Conservation (phyloP, 2,888 invertebrate genomes). For the Polyommatus icarus region DNA sequence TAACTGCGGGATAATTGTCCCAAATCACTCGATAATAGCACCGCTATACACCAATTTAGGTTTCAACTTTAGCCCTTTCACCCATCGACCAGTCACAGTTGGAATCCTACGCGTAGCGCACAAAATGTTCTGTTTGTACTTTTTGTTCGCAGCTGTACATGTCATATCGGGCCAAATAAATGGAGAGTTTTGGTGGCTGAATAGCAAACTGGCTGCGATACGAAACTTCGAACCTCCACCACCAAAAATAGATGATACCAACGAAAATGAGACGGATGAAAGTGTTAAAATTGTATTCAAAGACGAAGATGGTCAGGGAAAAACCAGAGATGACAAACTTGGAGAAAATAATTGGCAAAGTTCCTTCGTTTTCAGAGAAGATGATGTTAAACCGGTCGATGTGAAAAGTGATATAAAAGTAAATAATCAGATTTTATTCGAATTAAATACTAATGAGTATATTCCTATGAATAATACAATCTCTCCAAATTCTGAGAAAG, state of each 20-base stretch:
- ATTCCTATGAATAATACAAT: constrained; percentile 25
- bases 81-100: constrained; percentile 45
- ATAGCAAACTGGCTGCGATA: constrained; percentile 55
- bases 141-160: constrained; percentile 49
- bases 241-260: constrained; percentile 58
- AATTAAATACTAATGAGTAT: not conserved
- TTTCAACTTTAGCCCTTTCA: constrained; percentile 48
- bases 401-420: constrained; percentile 30
- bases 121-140: constrained; percentile 52
- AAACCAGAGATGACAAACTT: not conserved
- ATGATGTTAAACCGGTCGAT: constrained; percentile 34
- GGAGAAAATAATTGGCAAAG: constrained; percentile 3
- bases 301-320: constrained; percentile 42
- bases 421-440: constrained; percentile 33
- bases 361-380: constrained; percentile 32
- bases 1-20: constrained; percentile 51
- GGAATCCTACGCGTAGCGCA: constrained; percentile 41
- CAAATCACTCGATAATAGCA: constrained; percentile 58
- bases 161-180: constrained; percentile 56
- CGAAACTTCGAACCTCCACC: constrained; percentile 49
- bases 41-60: constrained; percentile 64
- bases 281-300: constrained; percentile 60
- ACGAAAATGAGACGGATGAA: constrained; percentile 64
- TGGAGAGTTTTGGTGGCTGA: constrained; percentile 72
- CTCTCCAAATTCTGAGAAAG: not conserved